Conservation (phyloP, 2,113 vertebrate genomes). For the Boleophthalmus pectinirostris region DNA sequence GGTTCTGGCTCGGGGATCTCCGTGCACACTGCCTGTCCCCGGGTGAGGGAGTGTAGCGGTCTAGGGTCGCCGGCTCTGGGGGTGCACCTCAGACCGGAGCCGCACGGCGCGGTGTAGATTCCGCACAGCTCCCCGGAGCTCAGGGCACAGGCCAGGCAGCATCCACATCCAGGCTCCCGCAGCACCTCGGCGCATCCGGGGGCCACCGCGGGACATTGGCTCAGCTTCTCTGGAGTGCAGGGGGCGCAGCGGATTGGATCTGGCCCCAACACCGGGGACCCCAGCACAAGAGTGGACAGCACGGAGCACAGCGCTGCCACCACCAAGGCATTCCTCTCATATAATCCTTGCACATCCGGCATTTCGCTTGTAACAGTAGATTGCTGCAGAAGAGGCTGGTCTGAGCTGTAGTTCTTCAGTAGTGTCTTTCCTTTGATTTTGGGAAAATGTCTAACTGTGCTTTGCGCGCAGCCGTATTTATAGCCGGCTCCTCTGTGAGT, state of each 20-base stretch:
- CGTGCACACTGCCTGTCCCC: conserved; percentile 84
- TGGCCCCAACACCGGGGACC: conserved; percentile 51
- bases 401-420: conserved; percentile 43
- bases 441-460: conserved; percentile 69
- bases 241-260: conserved; percentile 85
- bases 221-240: conserved; percentile 82
- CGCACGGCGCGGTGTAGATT: conserved; percentile 90
- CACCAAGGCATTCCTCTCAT: conserved; percentile 57
- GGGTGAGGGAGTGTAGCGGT: conserved; percentile 85
- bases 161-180: conserved; percentile 87
- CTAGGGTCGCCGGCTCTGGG: conserved; percentile 78
- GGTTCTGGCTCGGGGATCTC: conserved; percentile 52
- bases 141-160: conserved; percentile 88
- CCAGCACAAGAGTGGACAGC: conserved; percentile 55
- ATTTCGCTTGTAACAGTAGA: conserved; percentile 29
- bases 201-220: conserved; percentile 82
- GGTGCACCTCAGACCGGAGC: conserved; percentile 84
- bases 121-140: conserved; percentile 82
- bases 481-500: conserved; percentile 69
- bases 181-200: conserved; percentile 81
- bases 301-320: conserved; percentile 65
- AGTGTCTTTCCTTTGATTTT: conserved; percentile 63
- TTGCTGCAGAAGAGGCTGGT: conserved; percentile 27
- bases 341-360: conserved; percentile 66
- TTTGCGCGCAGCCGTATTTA: conserved; percentile 76